A percentile compares a stretch with the other conserved stretches of the same genome.
phyloP scores from a whole-genome alignment of 2,888 invertebrate genomes.

The Catocala sponsa region DNA sequence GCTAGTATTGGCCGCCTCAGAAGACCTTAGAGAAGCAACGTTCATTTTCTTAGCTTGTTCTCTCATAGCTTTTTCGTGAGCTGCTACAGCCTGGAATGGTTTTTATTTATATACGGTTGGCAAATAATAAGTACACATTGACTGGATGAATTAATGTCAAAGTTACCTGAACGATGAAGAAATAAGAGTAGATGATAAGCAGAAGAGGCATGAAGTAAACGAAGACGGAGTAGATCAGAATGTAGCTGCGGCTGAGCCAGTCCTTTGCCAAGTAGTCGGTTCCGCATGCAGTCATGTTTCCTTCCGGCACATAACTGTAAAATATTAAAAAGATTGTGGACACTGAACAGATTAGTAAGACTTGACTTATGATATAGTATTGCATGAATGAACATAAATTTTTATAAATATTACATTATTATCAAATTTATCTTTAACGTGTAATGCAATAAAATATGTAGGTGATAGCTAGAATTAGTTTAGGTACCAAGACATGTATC shows the following conservation, averaged over 20 bases:
- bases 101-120: too few relatives aligned
- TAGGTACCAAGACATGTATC: too few relatives aligned
- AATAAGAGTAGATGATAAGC: conserved; percentile 95
- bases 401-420: too few relatives aligned
- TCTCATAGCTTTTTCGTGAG: conserved; percentile 95
- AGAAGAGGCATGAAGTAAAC: conserved; percentile 93
- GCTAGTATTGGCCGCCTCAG: conserved; percentile 92
- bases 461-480: too few relatives aligned
- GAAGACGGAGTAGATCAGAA: conserved; percentile 93
- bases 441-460: too few relatives aligned
- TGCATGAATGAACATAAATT: too few relatives aligned
- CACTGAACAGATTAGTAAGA: too few relatives aligned
- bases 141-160: too few relatives aligned
- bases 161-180: conserved; percentile 93
- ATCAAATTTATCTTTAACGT: too few relatives aligned
- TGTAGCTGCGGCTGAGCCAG: conserved; percentile 93
- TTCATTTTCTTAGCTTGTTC: conserved; percentile 98
- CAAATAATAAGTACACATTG: not conserved
- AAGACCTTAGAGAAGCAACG: conserved; percentile 94
- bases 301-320: conserved; percentile 95
- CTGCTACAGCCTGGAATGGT: conserved; percentile 90
- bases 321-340: not conserved
- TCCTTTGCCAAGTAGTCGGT: conserved; percentile 94
- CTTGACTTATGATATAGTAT: too few relatives aligned
- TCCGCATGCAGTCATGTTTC: conserved; percentile 97